Evolutionary conservation across 2,888 invertebrate species (phyloP).

Genomic region (Hirtodrosophila confusa): DNA sequence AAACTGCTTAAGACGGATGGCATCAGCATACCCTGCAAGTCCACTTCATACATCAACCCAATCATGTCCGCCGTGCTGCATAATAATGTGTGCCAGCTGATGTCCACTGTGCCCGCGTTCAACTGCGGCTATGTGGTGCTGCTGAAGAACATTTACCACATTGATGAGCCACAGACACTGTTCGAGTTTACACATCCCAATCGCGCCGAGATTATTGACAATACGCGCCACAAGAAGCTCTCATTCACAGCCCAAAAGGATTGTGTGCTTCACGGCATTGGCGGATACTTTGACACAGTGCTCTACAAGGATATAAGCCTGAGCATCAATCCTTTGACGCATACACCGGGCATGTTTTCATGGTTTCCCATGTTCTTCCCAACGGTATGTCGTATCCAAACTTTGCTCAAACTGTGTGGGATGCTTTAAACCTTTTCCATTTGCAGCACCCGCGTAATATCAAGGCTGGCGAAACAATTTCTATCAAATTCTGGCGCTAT

Average conservation of each 20-base stretch:
- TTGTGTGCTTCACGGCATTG: conserved; percentile 95
- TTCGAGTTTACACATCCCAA: conserved; percentile 98
- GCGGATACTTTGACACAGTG: conserved; percentile 96
- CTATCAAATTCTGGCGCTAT: conserved; percentile 94
- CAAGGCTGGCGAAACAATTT: conserved; percentile 88
- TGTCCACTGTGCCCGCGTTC: conserved; percentile 75
- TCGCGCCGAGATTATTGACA: conserved; percentile 87
- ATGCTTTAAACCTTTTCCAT: not conserved
- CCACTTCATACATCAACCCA: conserved; percentile 96
- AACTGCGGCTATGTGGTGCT: conserved; percentile 97
- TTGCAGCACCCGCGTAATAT: conserved; percentile 85
- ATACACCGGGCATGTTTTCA: conserved; percentile 96
- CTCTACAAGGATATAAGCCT: conserved; percentile 93
- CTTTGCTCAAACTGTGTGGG: not conserved
- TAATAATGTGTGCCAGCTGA: conserved; percentile 87
- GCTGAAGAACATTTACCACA: conserved; percentile 83
- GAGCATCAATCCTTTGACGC: conserved; percentile 95
- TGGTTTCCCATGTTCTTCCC: conserved; percentile 99
- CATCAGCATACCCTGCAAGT: conserved; percentile 94
- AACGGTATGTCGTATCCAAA: conserved; percentile 85
- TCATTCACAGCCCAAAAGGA: conserved; percentile 90
- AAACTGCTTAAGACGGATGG: conserved; percentile 93
- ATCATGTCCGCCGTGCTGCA: conserved; percentile 95
- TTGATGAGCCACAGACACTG: conserved; percentile 84
- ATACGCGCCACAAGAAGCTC: conserved; percentile 89